phyloP scores from a whole-genome alignment of 2,113 vertebrate genomes.

The Rissa tridactyla region DNA sequence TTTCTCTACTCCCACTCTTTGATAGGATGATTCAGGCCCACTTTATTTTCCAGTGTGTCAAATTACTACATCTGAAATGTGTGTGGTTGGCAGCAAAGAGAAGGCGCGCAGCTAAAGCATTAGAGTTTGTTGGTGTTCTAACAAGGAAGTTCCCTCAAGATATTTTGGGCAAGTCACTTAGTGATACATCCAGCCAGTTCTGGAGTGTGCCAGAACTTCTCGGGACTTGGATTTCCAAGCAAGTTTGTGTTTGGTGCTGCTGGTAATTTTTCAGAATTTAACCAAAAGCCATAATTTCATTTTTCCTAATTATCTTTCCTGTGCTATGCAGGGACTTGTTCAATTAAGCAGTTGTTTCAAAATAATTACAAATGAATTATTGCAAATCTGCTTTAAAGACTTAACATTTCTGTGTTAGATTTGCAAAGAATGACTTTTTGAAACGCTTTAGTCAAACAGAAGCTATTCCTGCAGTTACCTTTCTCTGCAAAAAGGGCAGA shows the following conservation, averaged over 20 bases:
- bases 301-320: not conserved
- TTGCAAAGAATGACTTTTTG: not conserved
- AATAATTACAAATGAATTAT: not conserved
- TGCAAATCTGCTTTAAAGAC: not conserved
- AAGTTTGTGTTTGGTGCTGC: not conserved
- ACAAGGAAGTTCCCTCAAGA: not conserved
- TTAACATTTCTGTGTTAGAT: not conserved
- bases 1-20: not conserved
- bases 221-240: not conserved
- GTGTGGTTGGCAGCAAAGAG: not conserved
- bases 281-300: not conserved
- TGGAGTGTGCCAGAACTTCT: not conserved
- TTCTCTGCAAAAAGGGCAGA: not conserved
- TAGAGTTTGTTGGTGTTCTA: not conserved
- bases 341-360: not conserved
- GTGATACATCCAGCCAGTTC: not conserved
- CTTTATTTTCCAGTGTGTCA: not conserved
- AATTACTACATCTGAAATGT: not conserved
- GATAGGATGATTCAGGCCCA: not conserved
- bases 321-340: not conserved
- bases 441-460: not conserved
- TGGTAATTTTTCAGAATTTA: not conserved
- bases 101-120: not conserved
- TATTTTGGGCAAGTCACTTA: not conserved
- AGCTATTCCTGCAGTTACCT: not conserved